A percentile compares a stretch with the other conserved stretches of the same genome.
Conservation (phyloP, 2,888 invertebrate species). For the Arge pagana region DNA sequence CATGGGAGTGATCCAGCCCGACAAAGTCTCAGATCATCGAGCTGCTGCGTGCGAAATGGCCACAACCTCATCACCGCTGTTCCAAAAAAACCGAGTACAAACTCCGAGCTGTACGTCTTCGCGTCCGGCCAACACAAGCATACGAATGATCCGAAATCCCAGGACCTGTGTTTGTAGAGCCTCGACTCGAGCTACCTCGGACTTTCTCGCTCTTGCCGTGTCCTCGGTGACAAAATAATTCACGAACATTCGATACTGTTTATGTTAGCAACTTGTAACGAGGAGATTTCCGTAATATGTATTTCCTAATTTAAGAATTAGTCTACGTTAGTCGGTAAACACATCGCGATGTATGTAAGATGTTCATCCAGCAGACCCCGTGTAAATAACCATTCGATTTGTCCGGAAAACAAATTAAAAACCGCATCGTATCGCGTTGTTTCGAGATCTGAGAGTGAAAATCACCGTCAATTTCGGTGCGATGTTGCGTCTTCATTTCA, state of each 20-base stretch:
- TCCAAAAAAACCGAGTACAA: conserved; percentile 26
- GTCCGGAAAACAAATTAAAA: too few relatives aligned
- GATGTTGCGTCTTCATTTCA: too few relatives aligned
- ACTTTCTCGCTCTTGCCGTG: neutral
- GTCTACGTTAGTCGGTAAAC: too few relatives aligned
- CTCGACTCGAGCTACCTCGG: too few relatives aligned
- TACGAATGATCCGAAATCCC: conserved; percentile 27
- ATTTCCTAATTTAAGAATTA: conserved; percentile 5
- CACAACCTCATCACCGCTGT: conserved; percentile 28
- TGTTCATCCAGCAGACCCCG: too few relatives aligned
- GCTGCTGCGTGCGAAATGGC: conserved; percentile 33
- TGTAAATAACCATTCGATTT: too few relatives aligned
- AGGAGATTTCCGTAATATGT: neutral
- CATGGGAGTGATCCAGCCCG: conserved; percentile 28
- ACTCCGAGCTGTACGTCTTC: conserved; percentile 40
- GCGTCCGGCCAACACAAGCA: conserved; percentile 37
- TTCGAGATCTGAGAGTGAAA: too few relatives aligned
- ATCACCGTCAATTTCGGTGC: too few relatives aligned
- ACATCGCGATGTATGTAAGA: too few relatives aligned
- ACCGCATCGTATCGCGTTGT: too few relatives aligned
- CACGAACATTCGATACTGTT: neutral
- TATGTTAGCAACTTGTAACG: conserved; percentile 8
- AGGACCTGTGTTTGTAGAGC: conserved; percentile 40
- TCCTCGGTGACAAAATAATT: neutral
- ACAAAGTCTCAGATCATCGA: conserved; percentile 30